phyloP scores from a whole-genome alignment of 2,797 vertebrate species.

The Melopsittacus undulatus region DNA sequence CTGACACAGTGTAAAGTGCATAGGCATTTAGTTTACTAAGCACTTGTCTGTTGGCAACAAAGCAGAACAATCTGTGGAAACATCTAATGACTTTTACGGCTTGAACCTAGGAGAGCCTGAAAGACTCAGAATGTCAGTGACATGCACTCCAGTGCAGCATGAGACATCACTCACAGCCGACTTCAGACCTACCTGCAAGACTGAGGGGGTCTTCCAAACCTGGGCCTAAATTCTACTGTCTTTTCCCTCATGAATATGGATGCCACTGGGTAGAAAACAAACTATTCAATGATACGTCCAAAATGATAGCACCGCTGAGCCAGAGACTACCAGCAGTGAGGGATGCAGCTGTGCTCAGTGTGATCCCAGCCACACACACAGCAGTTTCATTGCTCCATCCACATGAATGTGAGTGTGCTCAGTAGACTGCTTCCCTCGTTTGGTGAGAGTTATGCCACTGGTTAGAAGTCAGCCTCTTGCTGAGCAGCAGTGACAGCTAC shows the following conservation, averaged over 20 bases:
- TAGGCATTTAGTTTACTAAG: background rate
- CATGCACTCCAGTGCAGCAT: background rate
- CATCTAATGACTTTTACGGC: background rate
- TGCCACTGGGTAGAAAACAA: background rate
- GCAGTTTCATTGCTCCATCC: background rate
- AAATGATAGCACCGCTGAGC: background rate
- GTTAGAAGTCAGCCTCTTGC: background rate
- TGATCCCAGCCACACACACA: background rate
- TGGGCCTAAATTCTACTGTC: background rate
- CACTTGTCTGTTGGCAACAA: background rate
- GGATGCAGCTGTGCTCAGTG: background rate
- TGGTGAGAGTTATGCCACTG: background rate
- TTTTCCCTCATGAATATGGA: background rate
- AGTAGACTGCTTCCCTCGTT: background rate
- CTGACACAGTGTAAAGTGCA: background rate
- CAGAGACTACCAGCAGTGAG: background rate
- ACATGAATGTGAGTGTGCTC: background rate
- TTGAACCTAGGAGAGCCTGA: background rate
- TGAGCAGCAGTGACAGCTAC: background rate
- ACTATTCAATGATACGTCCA: fast-evolving
- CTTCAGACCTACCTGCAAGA: background rate
- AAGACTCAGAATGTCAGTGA: background rate
- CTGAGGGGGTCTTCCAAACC: background rate
- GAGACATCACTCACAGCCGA: background rate
- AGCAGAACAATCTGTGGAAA: background rate